Base-by-base conservation (phyloP, 2,888 invertebrate species). In the Drosophila yooni region DNA sequence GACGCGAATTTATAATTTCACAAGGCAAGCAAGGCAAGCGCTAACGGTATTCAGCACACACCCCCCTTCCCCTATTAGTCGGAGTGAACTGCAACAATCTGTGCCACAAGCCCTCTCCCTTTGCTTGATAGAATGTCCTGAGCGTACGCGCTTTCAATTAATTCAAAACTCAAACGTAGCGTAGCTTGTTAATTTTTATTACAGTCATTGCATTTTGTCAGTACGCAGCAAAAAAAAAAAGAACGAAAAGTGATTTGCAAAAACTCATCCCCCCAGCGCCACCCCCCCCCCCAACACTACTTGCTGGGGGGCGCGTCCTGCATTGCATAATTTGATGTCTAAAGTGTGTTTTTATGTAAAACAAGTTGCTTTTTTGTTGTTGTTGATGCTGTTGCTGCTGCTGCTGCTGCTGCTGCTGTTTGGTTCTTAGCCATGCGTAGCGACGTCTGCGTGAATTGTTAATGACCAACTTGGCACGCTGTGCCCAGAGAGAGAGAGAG, bases 151-250 rank as follows among this genome's bases (percentile, higher is more conserved):
- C 91, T 75, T 90, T 90, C 90, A 87, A 88, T 88, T 88, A 88
- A 88, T 88, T 88, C 89, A 88, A 90, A 88, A 88, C 89, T 90
- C 88, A 88, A 88, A 90, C 91, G 89, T 88, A 87, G 91, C 88
- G 89, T 88, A 88, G 83, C 88, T 82, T 90, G 88, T 88, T 90
- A 88, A 88, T 90, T 88, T 88, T 89, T 90, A 90, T 90, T 89
- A 90, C 72, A 78, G 78, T 73, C 83, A 85, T 85, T 85, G 90
- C 85, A 85, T 88, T 85, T 74, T 86, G 81, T 88, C 88, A 79
- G 79, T 78, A 51, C n/a, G 65, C 59, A 57, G 36, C 27, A 36
- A 70, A 70, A 46, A 31, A 46, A 18, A 7, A 1, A 8, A 38
- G 0, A 38, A 40, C 25, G 7, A 13, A 7, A 63, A 74, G 27